These are phyloP conservation scores for Etheostoma spectabile DNA, from an alignment of 2,113 vertebrate species.

Conservation along the genomic window DNA sequence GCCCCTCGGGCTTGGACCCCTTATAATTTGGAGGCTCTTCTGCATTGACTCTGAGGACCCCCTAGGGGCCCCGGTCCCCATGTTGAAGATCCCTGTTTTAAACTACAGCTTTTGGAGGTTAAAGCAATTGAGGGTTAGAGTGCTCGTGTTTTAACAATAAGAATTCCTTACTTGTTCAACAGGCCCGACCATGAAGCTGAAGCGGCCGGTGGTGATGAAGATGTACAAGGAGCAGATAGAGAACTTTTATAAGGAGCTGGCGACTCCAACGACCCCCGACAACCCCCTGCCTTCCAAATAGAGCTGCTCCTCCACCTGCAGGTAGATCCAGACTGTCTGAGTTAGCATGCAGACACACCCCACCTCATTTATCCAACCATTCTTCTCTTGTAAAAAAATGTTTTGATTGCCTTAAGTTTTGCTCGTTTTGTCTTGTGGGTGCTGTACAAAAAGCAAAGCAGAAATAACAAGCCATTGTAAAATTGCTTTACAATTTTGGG, in stretches of 20 bases:
- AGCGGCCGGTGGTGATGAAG: slow-evolving; percentile 83
- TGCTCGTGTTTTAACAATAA: neutral
- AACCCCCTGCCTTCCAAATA: slow-evolving; percentile 74
- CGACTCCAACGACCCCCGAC: slow-evolving; percentile 64
- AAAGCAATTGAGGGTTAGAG: too few relatives aligned
- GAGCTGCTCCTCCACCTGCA: neutral
- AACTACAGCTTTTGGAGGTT: too few relatives aligned
- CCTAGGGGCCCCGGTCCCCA: too few relatives aligned
- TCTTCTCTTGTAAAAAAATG: neutral
- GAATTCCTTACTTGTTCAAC: neutral
- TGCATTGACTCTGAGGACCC: too few relatives aligned
- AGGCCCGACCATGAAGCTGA: slow-evolving; percentile 95
- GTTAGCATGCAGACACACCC: neutral
- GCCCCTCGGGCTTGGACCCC: too few relatives aligned
- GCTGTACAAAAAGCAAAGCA: slow-evolving; percentile 38
- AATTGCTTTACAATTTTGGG: slow-evolving; percentile 51
- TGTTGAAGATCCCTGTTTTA: too few relatives aligned
- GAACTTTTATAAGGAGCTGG: slow-evolving; percentile 85
- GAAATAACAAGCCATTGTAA: slow-evolving; percentile 56
- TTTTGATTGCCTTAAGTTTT: slow-evolving; percentile 40
- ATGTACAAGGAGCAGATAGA: slow-evolving; percentile 89
- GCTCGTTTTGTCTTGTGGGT: slow-evolving; percentile 38
- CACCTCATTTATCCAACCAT: slow-evolving; percentile 10
- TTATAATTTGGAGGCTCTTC: too few relatives aligned
- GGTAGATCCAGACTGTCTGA: neutral